A percentile compares a stretch with the other conserved stretches of the same genome.
Conservation (phyloP, 2,797 vertebrate species). For the Balearica regulorum region DNA sequence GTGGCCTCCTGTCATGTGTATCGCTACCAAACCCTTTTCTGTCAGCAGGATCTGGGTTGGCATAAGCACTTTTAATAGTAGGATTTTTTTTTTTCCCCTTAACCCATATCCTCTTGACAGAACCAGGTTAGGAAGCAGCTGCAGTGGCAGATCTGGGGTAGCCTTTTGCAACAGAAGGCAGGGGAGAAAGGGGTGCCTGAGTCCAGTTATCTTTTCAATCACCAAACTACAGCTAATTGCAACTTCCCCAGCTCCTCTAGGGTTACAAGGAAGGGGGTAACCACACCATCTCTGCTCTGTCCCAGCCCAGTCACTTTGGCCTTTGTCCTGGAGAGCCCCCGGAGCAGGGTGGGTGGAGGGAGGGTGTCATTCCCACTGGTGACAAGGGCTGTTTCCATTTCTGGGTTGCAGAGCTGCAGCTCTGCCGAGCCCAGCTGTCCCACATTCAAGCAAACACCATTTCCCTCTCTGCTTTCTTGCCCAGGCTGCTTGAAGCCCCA, state of each 20-base stretch:
- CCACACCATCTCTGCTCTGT: background rate
- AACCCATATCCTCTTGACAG: slow-evolving; percentile 46
- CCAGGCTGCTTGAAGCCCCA: background rate
- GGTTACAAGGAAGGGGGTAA: accelerated
- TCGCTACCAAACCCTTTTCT: background rate
- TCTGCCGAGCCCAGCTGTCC: background rate
- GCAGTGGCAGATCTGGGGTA: background rate
- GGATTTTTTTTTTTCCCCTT: background rate
- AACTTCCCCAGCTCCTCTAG: background rate
- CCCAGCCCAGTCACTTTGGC: background rate
- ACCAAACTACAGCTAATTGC: background rate
- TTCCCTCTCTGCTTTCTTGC: background rate
- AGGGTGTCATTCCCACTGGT: background rate
- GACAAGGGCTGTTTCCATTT: background rate
- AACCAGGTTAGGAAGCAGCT: slow-evolving; percentile 44
- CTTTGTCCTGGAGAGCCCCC: background rate
- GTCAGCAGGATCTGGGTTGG: slow-evolving; percentile 28
- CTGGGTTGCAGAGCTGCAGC: background rate
- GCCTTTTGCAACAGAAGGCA: background rate
- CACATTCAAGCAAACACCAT: background rate
- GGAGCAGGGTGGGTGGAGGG: background rate
- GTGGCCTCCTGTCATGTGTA: background rate
- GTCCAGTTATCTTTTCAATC: background rate
- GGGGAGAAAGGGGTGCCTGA: background rate
- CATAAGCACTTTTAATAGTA: slow-evolving; percentile 31